phyloP scores from a whole-genome alignment of 2,113 vertebrate species.

The Ciconia stormi region DNA sequence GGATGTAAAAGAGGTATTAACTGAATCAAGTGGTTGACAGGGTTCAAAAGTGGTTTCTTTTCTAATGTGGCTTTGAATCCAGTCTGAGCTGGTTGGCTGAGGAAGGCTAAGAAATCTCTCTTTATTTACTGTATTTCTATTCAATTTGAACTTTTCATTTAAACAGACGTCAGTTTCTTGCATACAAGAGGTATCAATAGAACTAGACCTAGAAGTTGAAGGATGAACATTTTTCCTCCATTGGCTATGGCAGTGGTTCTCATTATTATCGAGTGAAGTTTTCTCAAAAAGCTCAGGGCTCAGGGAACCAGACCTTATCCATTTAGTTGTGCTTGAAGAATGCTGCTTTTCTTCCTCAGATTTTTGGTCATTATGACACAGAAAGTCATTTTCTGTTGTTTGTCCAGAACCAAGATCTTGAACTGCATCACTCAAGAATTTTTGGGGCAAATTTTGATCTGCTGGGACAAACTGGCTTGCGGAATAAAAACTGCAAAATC shows the following conservation, averaged over 20 bases:
- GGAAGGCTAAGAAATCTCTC: slow-evolving; percentile 84
- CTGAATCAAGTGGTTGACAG: slow-evolving; percentile 78
- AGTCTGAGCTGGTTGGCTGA: slow-evolving; percentile 77
- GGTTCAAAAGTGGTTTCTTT: slow-evolving; percentile 82
- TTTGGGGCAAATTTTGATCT: slow-evolving; percentile 93
- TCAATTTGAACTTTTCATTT: slow-evolving; percentile 79
- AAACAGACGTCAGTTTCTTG: slow-evolving; percentile 70
- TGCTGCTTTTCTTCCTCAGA: slow-evolving; percentile 76
- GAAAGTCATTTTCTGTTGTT: slow-evolving; percentile 71
- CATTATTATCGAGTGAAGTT: slow-evolving; percentile 72
- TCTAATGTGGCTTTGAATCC: slow-evolving; percentile 81
- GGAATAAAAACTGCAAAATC: slow-evolving; percentile 92
- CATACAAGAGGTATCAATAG: slow-evolving; percentile 74
- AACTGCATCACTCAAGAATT: slow-evolving; percentile 91
- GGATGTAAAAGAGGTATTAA: slow-evolving; percentile 83
- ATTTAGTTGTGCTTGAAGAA: slow-evolving; percentile 68
- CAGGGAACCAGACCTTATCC: slow-evolving; percentile 69
- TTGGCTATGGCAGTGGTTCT: slow-evolving; percentile 69
- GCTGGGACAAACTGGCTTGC: slow-evolving; percentile 93
- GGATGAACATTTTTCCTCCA: slow-evolving; percentile 74
- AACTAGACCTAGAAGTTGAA: slow-evolving; percentile 71
- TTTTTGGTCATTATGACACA: slow-evolving; percentile 73
- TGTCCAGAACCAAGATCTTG: slow-evolving; percentile 85
- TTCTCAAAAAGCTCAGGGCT: slow-evolving; percentile 90
- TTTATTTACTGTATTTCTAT: slow-evolving; percentile 77